Evolutionary conservation across 1,140 invertebrate species (phyloP), one percentile per base, ranked within the genome.

Genomic region (Acyrthosiphon pisum): DNA sequence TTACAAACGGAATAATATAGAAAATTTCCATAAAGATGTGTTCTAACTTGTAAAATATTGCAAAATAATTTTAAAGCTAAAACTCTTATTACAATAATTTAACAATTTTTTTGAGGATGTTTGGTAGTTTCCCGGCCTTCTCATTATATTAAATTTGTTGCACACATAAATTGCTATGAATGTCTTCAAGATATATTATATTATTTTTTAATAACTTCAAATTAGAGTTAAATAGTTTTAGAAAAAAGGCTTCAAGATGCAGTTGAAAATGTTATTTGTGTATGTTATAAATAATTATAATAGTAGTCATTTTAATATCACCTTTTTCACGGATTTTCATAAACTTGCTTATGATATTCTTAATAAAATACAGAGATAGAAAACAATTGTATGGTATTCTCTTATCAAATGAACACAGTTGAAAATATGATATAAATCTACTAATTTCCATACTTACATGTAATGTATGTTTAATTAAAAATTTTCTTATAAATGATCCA

Each of bases 401-500:
- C 20, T n/a, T n/a, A 68, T 18, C n/a, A 68, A 18, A 68, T 68
- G 4, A 68, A n/a, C 9, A 68, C 60, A n/a, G 60, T 68, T n/a
- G 4, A 18, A n/a, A 76, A 76, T 7, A 76, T 76, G 14, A 76
- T 76, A 76, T 18, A 60, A 3, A 60, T 30, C 9, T 30, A 76
- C n/a, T 35, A 35, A 6, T 18, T 14, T n/a, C 0, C 35, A 30
- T 26, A 93, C 81, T 84, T 86, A 93, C 91, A 37, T 14, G 35
- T 18, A 30, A 83, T 50, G 81, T 53, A 41, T 93, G 48, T 18
- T 94, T 95, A 91, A 94, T 96, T 14, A 97, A 94, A 60, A 96
- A 95, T 94, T 94, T 95, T 94, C 97, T 95, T 68, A 97, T 95
- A 41, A 95, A 95, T 94, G 95, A 95, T 0, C 96, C 96, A 94